Conservation (phyloP, 2,797 vertebrate genomes). For the Eospalax fontanierii region DNA sequence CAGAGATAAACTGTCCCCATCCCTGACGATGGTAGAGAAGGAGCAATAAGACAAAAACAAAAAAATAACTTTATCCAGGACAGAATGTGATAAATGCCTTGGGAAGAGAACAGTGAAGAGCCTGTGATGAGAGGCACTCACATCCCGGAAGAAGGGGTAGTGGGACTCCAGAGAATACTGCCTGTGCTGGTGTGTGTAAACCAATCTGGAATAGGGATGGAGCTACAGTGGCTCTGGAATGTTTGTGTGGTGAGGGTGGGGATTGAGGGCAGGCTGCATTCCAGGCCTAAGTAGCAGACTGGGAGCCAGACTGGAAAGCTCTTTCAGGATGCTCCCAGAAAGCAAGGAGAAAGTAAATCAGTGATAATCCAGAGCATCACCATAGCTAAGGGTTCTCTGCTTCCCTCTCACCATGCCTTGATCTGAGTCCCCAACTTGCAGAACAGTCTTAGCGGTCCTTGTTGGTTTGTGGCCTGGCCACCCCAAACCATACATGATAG, state of each 20-base stretch:
- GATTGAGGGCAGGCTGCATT: constrained; percentile 54
- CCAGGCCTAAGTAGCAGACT: constrained; percentile 62
- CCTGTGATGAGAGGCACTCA: constrained; percentile 33
- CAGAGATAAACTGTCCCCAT: constrained; percentile 35
- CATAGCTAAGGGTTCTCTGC: constrained; percentile 1
- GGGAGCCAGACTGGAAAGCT: constrained; percentile 65
- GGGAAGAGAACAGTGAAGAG: constrained; percentile 56
- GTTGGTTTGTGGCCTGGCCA: neutral
- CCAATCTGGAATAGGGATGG: constrained; percentile 69
- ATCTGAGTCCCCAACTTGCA: constrained; percentile 17
- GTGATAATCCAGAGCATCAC: constrained; percentile 51
- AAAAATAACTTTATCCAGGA: constrained; percentile 68
- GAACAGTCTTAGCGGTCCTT: neutral
- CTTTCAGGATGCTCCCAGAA: constrained; percentile 56
- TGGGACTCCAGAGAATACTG: constrained; percentile 64
- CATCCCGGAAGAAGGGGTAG: constrained; percentile 69
- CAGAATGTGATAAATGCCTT: constrained; percentile 75
- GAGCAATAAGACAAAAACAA: constrained; percentile 50
- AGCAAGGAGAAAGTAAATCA: constrained; percentile 59
- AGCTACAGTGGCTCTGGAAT: constrained; percentile 63
- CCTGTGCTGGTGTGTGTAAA: constrained; percentile 60
- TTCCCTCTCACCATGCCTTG: neutral
- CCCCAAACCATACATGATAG: constrained; percentile 34
- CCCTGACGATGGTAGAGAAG: constrained; percentile 26
- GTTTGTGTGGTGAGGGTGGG: constrained; percentile 63